A percentile compares a stretch with the other conserved stretches of the same genome.
Conservation (phyloP, 2,888 invertebrate genomes). For the Drosophila sordidula region DNA sequence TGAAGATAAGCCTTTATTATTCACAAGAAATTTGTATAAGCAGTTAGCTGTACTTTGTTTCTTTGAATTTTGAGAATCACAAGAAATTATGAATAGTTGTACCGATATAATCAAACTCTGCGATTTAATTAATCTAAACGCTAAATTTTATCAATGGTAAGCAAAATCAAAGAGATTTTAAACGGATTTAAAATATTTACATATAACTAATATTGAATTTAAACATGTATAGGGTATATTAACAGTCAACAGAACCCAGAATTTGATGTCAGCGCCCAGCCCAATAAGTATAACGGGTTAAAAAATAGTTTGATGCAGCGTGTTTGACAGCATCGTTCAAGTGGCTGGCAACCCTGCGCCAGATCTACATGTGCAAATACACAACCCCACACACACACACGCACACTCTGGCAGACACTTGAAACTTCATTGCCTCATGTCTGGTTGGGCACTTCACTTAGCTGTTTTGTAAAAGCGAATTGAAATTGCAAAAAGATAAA, state of each 20-base stretch:
- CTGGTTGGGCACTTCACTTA: slow-evolving; percentile 63
- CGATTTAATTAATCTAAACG: too few relatives aligned
- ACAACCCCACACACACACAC: slow-evolving; percentile 33
- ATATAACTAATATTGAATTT: too few relatives aligned
- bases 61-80: too few relatives aligned
- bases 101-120: too few relatives aligned
- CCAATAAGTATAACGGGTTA: slow-evolving; percentile 8
- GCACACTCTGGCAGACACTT: slow-evolving; percentile 34
- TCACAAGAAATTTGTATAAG: too few relatives aligned
- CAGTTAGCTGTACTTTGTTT: too few relatives aligned
- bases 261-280: slow-evolving; percentile 7
- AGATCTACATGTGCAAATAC: slow-evolving; percentile 7
- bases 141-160: too few relatives aligned
- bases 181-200: too few relatives aligned
- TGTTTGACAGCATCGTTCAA: slow-evolving; percentile 44
- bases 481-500: slow-evolving; percentile 30
- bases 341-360: slow-evolving; percentile 35
- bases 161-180: too few relatives aligned
- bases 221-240: slow-evolving; percentile 2
- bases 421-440: slow-evolving; percentile 57
- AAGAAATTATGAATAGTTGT: too few relatives aligned
- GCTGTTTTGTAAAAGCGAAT: slow-evolving; percentile 48
- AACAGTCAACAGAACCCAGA: background rate
- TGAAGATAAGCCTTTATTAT: too few relatives aligned
- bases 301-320: slow-evolving; percentile 29